Percentiles rank a stretch among this genome's conserved stretches.
Evolutionary conservation across 2,113 vertebrate genomes (phyloP).

Genomic region (Nyctibius bracteatus): DNA sequence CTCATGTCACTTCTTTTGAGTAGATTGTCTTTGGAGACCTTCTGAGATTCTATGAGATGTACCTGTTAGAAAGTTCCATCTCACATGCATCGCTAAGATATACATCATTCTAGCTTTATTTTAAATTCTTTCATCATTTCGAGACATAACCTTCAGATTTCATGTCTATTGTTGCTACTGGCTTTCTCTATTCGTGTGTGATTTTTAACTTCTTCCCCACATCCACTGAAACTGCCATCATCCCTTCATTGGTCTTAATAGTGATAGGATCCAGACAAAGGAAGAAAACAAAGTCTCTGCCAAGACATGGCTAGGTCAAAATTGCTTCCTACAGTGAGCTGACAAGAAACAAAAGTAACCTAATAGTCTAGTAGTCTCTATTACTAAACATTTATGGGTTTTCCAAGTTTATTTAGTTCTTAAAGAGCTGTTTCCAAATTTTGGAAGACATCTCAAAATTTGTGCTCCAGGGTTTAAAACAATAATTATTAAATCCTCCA

Average conservation of each 20-base stretch:
- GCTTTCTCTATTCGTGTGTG: background rate
- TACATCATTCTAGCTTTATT: background rate
- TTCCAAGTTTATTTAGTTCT: background rate
- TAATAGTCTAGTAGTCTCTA: background rate
- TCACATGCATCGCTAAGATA: background rate
- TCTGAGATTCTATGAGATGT: background rate
- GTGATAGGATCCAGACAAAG: background rate
- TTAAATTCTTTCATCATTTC: background rate
- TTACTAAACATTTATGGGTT: background rate
- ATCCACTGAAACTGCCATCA: background rate
- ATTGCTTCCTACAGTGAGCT: background rate
- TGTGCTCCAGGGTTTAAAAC: background rate
- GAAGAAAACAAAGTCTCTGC: background rate
- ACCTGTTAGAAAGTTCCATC: background rate
- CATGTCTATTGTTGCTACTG: background rate
- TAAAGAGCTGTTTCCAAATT: background rate
- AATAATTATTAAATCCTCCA: background rate
- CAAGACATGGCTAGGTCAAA: background rate
- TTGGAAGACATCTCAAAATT: background rate
- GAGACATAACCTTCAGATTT: background rate
- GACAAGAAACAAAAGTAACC: background rate
- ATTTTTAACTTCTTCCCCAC: background rate
- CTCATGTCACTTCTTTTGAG: background rate
- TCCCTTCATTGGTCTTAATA: background rate
- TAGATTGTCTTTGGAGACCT: background rate